Percentiles rank a stretch among this genome's conserved stretches.
These are phyloP conservation scores for Zapornia atra DNA, from an alignment of 2,113 vertebrate species.

Conservation along the genomic window DNA sequence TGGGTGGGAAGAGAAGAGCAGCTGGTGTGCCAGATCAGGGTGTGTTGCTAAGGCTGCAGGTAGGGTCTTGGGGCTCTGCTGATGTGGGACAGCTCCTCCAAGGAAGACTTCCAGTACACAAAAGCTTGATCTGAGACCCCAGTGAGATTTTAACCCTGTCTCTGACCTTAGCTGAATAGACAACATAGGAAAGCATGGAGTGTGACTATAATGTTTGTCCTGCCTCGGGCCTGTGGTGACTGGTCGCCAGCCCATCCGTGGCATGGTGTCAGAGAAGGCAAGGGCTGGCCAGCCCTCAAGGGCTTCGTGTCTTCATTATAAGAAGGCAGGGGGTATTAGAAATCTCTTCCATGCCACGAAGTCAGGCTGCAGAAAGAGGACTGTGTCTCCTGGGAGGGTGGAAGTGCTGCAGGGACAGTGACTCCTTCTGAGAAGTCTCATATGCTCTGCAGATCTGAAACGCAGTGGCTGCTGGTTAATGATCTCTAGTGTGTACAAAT, in stretches of 20 bases:
- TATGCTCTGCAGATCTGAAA: background rate
- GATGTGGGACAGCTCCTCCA: background rate
- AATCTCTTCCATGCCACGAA: background rate
- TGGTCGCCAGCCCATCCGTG: background rate
- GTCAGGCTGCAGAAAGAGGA: background rate
- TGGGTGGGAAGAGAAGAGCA: background rate
- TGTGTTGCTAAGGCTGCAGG: background rate
- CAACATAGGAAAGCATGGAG: background rate
- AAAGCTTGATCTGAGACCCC: background rate
- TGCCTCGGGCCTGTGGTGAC: background rate
- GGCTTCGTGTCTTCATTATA: background rate
- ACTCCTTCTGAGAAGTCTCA: background rate
- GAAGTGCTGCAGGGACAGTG: background rate
- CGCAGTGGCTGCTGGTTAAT: background rate
- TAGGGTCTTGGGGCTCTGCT: background rate
- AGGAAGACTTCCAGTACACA: background rate
- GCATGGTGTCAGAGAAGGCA: background rate
- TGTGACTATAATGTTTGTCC: background rate
- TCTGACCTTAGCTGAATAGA: background rate
- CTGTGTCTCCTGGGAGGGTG: background rate
- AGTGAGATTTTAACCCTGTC: background rate
- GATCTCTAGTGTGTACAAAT: background rate
- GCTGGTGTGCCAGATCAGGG: fast-evolving
- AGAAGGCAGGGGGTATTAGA: background rate
- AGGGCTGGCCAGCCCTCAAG: background rate